Base-by-base conservation (phyloP, 2,113 vertebrate genomes). In the Prionailurus bengalensis region DNA sequence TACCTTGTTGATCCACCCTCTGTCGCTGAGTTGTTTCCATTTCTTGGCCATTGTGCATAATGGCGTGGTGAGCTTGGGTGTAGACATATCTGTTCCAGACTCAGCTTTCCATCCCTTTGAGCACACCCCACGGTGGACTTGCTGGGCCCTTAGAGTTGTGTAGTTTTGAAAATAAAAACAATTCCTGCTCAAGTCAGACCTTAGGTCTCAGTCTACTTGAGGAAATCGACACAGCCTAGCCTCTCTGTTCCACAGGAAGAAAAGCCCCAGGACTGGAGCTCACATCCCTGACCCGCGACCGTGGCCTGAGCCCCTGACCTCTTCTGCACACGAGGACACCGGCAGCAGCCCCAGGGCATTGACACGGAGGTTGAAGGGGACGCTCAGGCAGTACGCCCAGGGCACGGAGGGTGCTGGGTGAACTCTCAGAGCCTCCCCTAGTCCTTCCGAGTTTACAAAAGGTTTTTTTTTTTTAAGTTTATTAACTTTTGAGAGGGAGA, bases 371-470 rank as follows among this genome's bases (percentile, higher is more conserved):
- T 21, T 1, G 4, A 29, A 15, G 74, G 31, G 25, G n/a, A 17
- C 2, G 4, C 19, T 4, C 2, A 21, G 55, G 1, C 7, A 19
- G 4, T 10, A 31, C 5, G 5, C 12, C 33, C 0, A 1, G 33
- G 0, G 33, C 6, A 42, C 53, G 0, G 11, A 2, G 17, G 33
- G 36, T 1, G 5, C 74, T 25, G 29, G 0, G 0, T 0, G 23
- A 9, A 2, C 16, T 12, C 42, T 65, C 68, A 13, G 71, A 16
- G 16, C 29, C 31, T 1, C 10, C n/a, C 48, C 5, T 2, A 3
- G n/a, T 19, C 21, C 61, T 36, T 42, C 0, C 0, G 10, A 36
- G 45, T 17, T 53, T n/a, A 25, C 4, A 5, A 7, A 33, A 17
- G 36, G 10, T 42, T 42, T 19, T 12, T 2, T 2, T 0, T 61